phyloP scores from a whole-genome alignment of 2,888 invertebrate genomes.

The Mactromeris polynyma region DNA sequence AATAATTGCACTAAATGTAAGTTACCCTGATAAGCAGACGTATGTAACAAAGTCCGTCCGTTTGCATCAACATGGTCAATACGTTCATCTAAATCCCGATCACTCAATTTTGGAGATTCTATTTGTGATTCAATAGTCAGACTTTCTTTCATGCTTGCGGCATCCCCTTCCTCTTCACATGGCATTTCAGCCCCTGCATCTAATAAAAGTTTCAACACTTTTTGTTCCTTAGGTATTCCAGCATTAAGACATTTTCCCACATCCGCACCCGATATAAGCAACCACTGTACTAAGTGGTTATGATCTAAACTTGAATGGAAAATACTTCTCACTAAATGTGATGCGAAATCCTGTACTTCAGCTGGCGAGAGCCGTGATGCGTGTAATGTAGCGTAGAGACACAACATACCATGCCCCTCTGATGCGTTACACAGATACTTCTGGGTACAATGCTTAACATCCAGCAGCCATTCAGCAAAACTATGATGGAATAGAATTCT shows the following conservation, averaged over 20 bases:
- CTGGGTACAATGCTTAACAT: constrained; percentile 99
- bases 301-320: constrained; percentile 84
- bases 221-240: constrained; percentile 84
- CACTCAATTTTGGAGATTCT: constrained; percentile 73
- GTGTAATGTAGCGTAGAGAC: constrained; percentile 91
- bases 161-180: constrained; percentile 92
- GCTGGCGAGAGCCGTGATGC: constrained; percentile 86
- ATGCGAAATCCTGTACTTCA: constrained; percentile 88
- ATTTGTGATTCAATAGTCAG: constrained; percentile 69
- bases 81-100: constrained; percentile 71
- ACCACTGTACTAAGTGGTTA: constrained; percentile 92
- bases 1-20: constrained; percentile 95
- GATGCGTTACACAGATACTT: constrained; percentile 93
- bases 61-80: constrained; percentile 89
- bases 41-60: constrained; percentile 92
- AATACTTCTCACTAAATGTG: constrained; percentile 87
- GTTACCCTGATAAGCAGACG: constrained; percentile 95
- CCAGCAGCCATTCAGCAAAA: constrained; percentile 97
- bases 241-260: constrained; percentile 82
- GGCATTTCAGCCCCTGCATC: constrained; percentile 97
- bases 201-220: constrained; percentile 91
- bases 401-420: constrained; percentile 92
- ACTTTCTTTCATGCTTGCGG: constrained; percentile 76
- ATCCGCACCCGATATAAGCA: constrained; percentile 88
- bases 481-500: constrained; percentile 95